These are phyloP conservation scores for Rhabdomys dilectus DNA, from an alignment of 2,113 vertebrate species.

Conservation along the genomic window DNA sequence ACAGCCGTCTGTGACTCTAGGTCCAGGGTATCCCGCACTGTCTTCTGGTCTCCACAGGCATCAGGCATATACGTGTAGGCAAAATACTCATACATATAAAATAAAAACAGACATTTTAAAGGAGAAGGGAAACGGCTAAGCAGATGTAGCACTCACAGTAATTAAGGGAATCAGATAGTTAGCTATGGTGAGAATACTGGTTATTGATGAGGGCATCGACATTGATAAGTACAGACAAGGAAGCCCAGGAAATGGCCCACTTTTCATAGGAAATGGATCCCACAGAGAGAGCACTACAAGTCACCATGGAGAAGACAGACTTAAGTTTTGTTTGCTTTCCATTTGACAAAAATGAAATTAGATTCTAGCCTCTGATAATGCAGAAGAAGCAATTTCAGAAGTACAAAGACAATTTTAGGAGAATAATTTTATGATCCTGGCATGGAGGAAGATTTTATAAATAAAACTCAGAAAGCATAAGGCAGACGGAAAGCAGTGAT, in stretches of 20 bases:
- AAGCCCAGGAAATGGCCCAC: neutral
- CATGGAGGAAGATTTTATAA: neutral
- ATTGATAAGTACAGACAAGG: neutral
- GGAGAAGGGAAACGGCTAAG: neutral
- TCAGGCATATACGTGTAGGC: neutral
- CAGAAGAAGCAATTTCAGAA: neutral
- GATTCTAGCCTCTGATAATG: neutral
- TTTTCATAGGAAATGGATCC: neutral
- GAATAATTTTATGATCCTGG: neutral
- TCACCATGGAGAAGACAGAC: neutral
- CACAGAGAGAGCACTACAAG: neutral
- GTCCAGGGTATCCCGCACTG: neutral
- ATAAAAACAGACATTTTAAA: neutral
- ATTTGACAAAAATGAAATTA: conserved; percentile 11
- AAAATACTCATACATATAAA: neutral
- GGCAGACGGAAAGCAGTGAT: neutral
- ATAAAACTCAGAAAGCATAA: neutral
- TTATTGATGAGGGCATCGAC: neutral
- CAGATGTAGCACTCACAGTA: neutral
- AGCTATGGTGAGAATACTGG: neutral
- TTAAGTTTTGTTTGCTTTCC: neutral
- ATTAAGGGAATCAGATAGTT: neutral
- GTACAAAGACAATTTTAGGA: neutral
- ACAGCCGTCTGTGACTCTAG: neutral
- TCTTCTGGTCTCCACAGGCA: neutral